phyloP scores from a whole-genome alignment of 23 tunicate genomes.

The Halocynthia aurantium region DNA sequence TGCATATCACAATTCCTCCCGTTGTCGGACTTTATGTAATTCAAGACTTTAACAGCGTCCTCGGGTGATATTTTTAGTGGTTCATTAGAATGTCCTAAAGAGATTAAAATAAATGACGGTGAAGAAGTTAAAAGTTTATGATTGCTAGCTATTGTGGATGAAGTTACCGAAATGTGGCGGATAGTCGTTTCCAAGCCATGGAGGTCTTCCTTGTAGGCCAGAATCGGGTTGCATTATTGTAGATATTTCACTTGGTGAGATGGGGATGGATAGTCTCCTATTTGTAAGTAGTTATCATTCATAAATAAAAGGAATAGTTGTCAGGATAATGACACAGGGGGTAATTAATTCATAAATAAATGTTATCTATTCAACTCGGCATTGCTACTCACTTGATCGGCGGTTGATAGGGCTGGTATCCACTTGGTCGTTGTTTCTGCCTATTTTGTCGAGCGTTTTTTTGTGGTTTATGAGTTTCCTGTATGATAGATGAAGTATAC shows the following conservation, averaged over 20 bases:
- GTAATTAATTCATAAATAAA: no score
- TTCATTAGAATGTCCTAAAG: background rate
- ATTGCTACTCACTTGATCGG: background rate
- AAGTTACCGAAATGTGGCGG: background rate
- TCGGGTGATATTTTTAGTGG: slow-evolving; percentile 45
- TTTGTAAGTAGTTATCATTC: background rate
- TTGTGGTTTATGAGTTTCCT: background rate
- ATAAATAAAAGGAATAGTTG: background rate
- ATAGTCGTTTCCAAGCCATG: background rate
- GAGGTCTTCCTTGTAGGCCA: background rate
- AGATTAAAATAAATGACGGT: background rate
- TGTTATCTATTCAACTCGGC: no score
- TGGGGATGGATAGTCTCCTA: slow-evolving; percentile 41
- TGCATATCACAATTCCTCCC: slow-evolving; percentile 18
- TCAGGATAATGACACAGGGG: no score
- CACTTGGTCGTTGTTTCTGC: background rate
- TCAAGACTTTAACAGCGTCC: slow-evolving; percentile 42
- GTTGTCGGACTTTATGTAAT: slow-evolving; percentile 43
- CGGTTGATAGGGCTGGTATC: background rate
- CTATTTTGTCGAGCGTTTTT: background rate
- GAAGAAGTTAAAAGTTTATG: background rate
- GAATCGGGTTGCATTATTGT: slow-evolving; percentile 4
- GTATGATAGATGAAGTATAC: no score
- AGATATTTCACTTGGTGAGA: slow-evolving; percentile 25
- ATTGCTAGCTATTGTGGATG: background rate